phyloP scores from a whole-genome alignment of 2,888 invertebrate genomes.

The Petrolisthes cinctipes region DNA sequence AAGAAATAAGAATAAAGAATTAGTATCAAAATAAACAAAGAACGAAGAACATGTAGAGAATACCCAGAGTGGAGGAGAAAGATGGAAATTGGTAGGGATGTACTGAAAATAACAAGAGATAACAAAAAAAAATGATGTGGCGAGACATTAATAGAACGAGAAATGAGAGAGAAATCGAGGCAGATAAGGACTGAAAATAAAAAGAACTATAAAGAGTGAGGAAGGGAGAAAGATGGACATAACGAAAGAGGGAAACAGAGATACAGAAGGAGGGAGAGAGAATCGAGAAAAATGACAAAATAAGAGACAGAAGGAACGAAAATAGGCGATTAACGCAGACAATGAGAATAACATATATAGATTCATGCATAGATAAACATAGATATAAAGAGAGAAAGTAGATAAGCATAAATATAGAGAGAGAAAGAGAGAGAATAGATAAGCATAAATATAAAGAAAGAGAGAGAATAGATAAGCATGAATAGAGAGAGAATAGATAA shows the following conservation, averaged over 20 bases:
- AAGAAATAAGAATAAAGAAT: too few relatives aligned
- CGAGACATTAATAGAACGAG: not conserved
- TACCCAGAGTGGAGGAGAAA: too few relatives aligned
- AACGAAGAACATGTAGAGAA: too few relatives aligned
- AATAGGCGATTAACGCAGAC: not conserved
- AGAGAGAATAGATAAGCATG: not conserved
- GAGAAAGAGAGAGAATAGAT: not conserved
- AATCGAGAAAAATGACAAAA: not conserved
- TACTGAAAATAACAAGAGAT: too few relatives aligned
- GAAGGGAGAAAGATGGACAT: not conserved
- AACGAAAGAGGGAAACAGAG: not conserved
- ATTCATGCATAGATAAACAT: not conserved
- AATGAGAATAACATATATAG: not conserved
- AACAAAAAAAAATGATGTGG: too few relatives aligned
- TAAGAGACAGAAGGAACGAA: conserved; percentile 12
- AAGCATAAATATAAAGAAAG: not conserved
- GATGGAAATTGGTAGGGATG: too few relatives aligned
- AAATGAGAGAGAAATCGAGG: not conserved
- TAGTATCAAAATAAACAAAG: too few relatives aligned
- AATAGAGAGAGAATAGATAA: not conserved
- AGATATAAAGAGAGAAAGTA: not conserved
- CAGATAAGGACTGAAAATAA: too few relatives aligned
- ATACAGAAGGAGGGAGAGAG: conserved; percentile 2
- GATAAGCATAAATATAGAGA: not conserved
- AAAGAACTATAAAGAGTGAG: not conserved